phyloP scores from a whole-genome alignment of 2,888 invertebrate species.

The Yponomeuta malinellus region DNA sequence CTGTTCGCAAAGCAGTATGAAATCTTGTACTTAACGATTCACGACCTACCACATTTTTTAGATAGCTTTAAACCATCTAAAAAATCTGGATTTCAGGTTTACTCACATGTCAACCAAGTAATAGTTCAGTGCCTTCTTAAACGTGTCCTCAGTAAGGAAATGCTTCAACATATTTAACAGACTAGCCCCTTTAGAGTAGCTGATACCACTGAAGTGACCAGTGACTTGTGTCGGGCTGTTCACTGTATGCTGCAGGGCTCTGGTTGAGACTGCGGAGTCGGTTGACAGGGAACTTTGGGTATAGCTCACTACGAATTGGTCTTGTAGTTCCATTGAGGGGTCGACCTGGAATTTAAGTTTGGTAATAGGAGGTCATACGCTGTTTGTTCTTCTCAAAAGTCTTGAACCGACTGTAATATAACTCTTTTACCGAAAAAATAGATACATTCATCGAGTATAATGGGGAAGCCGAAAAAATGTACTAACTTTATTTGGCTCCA shows the following conservation, averaged over 20 bases:
- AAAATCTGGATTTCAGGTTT: constrained; percentile 20
- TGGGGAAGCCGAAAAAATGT: no score
- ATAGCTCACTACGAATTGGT: constrained; percentile 83
- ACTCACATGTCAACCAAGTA: constrained; percentile 71
- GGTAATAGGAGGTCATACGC: no score
- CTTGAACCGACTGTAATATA: no score
- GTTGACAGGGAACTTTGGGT: constrained; percentile 77
- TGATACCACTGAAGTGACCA: constrained; percentile 79
- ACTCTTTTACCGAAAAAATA: no score
- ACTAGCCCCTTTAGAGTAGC: constrained; percentile 80
- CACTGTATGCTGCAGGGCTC: constrained; percentile 77
- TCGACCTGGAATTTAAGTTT: constrained; percentile 37
- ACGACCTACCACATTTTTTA: no score
- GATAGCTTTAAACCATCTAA: no score
- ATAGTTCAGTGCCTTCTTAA: constrained; percentile 68
- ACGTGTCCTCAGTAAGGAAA: constrained; percentile 70
- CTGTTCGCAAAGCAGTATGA: no score
- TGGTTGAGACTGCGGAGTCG: constrained; percentile 49
- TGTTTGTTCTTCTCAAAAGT: no score
- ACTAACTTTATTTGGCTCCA: no score
- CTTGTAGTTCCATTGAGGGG: constrained; percentile 71
- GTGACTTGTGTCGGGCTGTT: constrained; percentile 77
- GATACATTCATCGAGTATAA: no score
- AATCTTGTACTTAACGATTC: no score
- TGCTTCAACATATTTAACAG: constrained; percentile 81